Evolutionary conservation across 2,797 vertebrate species (phyloP).

Genomic region (Xenops minutus): DNA sequence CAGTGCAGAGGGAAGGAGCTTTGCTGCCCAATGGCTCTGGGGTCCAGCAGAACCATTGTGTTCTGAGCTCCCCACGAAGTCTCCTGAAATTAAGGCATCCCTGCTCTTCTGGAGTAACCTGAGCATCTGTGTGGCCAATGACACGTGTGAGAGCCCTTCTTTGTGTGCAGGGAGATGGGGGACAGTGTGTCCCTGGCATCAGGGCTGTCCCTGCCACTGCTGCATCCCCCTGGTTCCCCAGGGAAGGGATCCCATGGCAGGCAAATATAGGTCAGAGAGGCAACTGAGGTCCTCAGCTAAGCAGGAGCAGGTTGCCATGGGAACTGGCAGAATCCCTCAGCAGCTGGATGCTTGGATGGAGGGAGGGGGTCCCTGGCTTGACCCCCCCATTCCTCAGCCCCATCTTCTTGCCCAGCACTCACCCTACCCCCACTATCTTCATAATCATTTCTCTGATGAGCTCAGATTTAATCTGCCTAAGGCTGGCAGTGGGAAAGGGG

Average conservation of each 20-base stretch:
- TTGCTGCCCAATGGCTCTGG: background rate
- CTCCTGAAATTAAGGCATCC: background rate
- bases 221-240: background rate
- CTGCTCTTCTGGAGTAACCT: background rate
- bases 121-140: background rate
- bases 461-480: slow-evolving; percentile 24
- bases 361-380: background rate
- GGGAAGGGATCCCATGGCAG: background rate
- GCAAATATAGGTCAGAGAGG: slow-evolving; percentile 56
- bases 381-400: background rate
- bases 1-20: background rate
- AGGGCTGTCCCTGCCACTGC: background rate
- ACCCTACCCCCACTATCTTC: background rate
- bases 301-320: slow-evolving; percentile 38
- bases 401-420: background rate
- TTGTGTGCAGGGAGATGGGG: background rate
- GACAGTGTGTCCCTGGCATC: background rate
- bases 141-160: background rate
- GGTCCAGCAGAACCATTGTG: background rate
- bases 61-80: background rate
- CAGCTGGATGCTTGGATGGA: background rate
- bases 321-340: slow-evolving; percentile 4
- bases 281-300: background rate
- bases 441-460: background rate
- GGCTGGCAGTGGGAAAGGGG: background rate